Base-by-base conservation (phyloP, 2,797 vertebrate genomes). In the Antennarius maculatus region DNA sequence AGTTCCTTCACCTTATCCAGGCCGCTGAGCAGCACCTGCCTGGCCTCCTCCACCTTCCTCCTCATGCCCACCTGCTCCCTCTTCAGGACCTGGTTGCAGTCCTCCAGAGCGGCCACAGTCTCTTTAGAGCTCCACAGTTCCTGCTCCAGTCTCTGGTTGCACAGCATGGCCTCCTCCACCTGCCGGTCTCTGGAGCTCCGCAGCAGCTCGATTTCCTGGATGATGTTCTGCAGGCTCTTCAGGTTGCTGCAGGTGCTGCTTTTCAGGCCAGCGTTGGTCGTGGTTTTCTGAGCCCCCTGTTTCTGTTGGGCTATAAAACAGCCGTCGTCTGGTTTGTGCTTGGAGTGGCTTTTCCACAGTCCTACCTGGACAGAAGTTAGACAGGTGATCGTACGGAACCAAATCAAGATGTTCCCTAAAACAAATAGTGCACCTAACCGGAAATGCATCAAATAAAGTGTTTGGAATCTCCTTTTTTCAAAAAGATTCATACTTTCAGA, bases 1-100 rank as follows among this genome's bases (percentile, higher is more conserved):
- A 98, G 91, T 58, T 97, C 95, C 61, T 95, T 96, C 64, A 98
- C 97, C 76, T 97, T 96, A n/a, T 88, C 83, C 69, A 98, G 91
- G 47, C 96, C 94, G 15, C 61, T 94, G 47, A 95, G 88, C 52
- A 98, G 81, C 0, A 93, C 93, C 6, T 91, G 92, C 47, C 96
- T 88, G 16, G 95, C 96, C 66, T 96, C 95, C 81, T 96, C 95
- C 12, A 96, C 93, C 75, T 94, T 95, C 78, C 90, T 94, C 85
- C 95, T 94, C 93, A 96, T 95, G 74, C 88, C 91, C 16, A 75
- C 90, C 81, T 96, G 95, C 73, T 97, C 95, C 61, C 80, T 92
- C 79, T 92, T 94, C 76, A 98, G 88, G 34, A 60, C 80, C 8
- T 87, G 84, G 78, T 96, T 97, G 76, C 91, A 92, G 60, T 95